phyloP scores from a whole-genome alignment of 2,113 vertebrate species.

The Corythornis vintsioides region DNA sequence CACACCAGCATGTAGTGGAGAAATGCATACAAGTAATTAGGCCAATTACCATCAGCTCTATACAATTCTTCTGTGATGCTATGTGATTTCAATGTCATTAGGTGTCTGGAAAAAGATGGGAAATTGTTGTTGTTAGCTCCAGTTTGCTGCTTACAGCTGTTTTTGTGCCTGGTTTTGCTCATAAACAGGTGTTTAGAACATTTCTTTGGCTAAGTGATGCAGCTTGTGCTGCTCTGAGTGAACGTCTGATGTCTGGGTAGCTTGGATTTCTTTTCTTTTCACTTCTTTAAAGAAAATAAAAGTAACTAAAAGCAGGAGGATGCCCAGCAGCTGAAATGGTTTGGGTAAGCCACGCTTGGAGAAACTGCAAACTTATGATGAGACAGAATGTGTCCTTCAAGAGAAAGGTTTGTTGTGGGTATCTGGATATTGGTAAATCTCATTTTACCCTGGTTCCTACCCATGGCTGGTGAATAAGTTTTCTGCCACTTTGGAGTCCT shows the following conservation, averaged over 20 bases:
- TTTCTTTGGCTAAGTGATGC: slow-evolving; percentile 65
- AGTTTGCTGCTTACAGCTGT: slow-evolving; percentile 77
- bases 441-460: neutral
- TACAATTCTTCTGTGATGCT: slow-evolving; percentile 69
- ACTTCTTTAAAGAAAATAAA: slow-evolving; percentile 15
- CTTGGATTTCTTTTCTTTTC: slow-evolving; percentile 31
- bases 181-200: slow-evolving; percentile 82
- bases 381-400: neutral
- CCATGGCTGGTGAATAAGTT: neutral
- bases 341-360: slow-evolving; percentile 8
- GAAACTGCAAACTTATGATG: neutral
- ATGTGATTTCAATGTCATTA: slow-evolving; percentile 73
- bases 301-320: neutral
- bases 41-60: slow-evolving; percentile 74
- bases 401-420: neutral
- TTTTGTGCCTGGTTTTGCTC: slow-evolving; percentile 82
- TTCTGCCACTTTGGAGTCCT: neutral
- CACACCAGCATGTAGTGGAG: slow-evolving; percentile 72
- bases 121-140: slow-evolving; percentile 68
- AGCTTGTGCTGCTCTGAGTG: slow-evolving; percentile 48
- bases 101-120: slow-evolving; percentile 70
- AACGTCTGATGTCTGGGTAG: slow-evolving; percentile 48
- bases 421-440: neutral
- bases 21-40: slow-evolving; percentile 78
- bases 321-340: neutral